Evolutionary conservation across 2,113 vertebrate genomes (phyloP).

Genomic region (Passer domesticus): DNA sequence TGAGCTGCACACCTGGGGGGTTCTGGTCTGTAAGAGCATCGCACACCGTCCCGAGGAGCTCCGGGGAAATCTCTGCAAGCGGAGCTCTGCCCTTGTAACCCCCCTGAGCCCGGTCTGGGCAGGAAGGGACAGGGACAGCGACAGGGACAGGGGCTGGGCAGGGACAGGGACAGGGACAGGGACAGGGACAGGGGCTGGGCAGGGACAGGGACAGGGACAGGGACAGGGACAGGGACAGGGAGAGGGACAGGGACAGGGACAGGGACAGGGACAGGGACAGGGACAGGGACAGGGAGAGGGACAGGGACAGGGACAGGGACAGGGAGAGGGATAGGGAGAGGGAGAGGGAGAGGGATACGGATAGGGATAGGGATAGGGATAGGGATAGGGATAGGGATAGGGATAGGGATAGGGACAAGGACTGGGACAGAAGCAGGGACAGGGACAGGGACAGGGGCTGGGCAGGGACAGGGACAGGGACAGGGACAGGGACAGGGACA

Average conservation of each 20-base stretch:
- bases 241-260: neutral
- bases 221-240: too few relatives aligned
- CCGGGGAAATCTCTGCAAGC: fast-evolving
- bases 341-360: neutral
- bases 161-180: neutral
- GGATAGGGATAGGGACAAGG: neutral
- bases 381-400: neutral
- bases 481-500: neutral
- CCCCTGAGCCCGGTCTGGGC: neutral
- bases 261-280: neutral
- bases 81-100: fast-evolving
- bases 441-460: too few relatives aligned
- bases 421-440: neutral
- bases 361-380: neutral
- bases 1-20: neutral
- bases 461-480: neutral
- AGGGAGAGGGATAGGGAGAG: neutral
- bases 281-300: neutral
- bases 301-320: too few relatives aligned
- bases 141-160: neutral
- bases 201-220: neutral
- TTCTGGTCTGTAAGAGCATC: neutral
- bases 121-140: neutral
- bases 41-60: fast-evolving
- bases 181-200: fast-evolving